Conservation (phyloP, 1,140 invertebrate genomes). For the Sipha flava region DNA sequence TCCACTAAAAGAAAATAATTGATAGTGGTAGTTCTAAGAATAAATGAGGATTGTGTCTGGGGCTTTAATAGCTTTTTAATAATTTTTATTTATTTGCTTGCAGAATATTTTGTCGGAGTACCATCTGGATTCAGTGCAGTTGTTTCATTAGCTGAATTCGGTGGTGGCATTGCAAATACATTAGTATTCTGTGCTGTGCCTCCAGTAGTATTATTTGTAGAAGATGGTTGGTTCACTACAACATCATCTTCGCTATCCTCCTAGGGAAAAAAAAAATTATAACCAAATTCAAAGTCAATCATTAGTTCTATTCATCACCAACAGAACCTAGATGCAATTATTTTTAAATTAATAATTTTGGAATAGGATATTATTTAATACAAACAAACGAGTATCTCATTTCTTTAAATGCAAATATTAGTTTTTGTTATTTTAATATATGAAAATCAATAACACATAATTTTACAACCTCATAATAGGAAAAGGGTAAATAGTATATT, state of each 20-base stretch:
- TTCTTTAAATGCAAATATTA: no score
- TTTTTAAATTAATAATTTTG: no score
- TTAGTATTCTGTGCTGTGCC: background rate
- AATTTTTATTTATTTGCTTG: background rate
- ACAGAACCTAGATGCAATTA: no score
- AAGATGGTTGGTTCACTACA: conserved; percentile 17
- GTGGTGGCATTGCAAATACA: conserved; percentile 13
- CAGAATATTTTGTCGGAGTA: conserved; percentile 19
- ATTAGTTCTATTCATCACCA: no score
- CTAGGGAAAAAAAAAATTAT: background rate
- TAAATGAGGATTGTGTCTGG: background rate
- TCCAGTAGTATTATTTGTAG: background rate
- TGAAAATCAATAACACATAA: no score
- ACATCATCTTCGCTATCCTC: conserved; percentile 25
- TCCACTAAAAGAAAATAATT: background rate
- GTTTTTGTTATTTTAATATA: no score
- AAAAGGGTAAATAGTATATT: no score
- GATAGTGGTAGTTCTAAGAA: background rate
- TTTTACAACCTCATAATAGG: no score
- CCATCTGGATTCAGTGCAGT: conserved; percentile 29
- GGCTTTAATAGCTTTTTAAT: background rate
- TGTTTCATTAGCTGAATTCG: background rate
- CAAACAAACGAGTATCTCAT: no score
- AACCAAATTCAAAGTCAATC: no score
- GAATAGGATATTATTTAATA: no score